phyloP scores from a whole-genome alignment of 2,113 vertebrate species.

The Mastomys natalensis region DNA sequence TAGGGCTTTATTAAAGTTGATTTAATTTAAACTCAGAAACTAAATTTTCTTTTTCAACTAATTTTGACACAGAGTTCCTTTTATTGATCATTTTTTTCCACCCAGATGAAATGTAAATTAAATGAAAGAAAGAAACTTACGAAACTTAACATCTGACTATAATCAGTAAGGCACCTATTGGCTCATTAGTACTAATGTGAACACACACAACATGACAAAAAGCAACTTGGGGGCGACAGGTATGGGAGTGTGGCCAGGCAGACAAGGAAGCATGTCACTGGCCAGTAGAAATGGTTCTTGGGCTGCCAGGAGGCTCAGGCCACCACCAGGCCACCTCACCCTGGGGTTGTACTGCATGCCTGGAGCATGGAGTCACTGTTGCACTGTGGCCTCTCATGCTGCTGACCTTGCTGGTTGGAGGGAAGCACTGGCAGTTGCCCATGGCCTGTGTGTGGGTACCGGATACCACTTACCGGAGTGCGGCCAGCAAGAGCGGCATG shows the following conservation, averaged over 20 bases:
- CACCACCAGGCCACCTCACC: too few relatives aligned
- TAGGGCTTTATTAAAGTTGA: neutral
- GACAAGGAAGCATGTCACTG: neutral
- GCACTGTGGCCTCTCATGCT: neutral
- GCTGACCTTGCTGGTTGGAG: neutral
- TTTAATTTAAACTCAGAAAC: slow-evolving; percentile 7
- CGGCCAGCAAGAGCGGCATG: neutral
- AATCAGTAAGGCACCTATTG: neutral
- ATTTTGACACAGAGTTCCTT: slow-evolving; percentile 32
- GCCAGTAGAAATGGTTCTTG: neutral
- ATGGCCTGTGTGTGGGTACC: neutral
- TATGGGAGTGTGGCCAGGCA: neutral
- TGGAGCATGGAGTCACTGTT: neutral
- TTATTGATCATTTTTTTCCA: neutral
- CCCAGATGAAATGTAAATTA: slow-evolving; percentile 21
- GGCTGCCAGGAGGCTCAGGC: neutral
- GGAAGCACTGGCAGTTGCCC: neutral
- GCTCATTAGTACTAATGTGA: neutral
- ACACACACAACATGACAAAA: neutral
- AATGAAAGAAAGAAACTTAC: neutral
- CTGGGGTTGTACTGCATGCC: neutral
- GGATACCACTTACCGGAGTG: neutral
- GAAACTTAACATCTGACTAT: neutral
- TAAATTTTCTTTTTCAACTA: slow-evolving; percentile 40
- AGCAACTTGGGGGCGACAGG: neutral